Conservation (phyloP, 1,140 invertebrate species). For the Metopolophium dirhodum region DNA sequence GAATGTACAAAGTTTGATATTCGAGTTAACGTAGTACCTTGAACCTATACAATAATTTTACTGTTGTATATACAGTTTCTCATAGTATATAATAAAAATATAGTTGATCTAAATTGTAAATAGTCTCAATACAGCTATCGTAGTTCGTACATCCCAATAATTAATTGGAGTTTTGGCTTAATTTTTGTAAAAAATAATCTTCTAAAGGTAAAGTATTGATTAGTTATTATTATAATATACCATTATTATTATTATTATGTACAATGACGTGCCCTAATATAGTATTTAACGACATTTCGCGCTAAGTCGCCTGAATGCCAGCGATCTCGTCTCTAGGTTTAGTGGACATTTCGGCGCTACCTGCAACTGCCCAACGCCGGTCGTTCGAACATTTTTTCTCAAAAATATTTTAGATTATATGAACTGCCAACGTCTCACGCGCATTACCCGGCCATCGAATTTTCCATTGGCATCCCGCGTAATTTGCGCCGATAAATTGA, state of each 20-base stretch:
- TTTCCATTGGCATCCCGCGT: not conserved
- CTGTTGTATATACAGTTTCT: not conserved
- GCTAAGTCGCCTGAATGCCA: not conserved
- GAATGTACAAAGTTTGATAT: not conserved
- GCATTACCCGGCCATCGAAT: not conserved
- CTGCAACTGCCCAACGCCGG: not conserved
- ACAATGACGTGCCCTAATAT: not conserved
- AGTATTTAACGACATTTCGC: not conserved
- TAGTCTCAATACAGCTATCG: not conserved
- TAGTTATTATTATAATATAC: not conserved
- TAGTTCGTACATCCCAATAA: not conserved
- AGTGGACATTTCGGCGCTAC: not conserved
- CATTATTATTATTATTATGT: not conserved
- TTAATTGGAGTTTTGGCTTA: not conserved
- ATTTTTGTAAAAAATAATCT: not conserved
- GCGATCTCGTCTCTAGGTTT: not conserved
- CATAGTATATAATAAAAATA: not conserved
- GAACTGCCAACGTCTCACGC: not conserved
- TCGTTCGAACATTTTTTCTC: not conserved
- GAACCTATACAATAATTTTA: not conserved
- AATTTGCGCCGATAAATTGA: not conserved
- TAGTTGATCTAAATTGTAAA: too few species aligned
- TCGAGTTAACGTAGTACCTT: not conserved
- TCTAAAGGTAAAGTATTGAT: conserved; percentile 36
- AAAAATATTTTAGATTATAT: not conserved